A percentile compares a stretch with the other conserved stretches of the same genome.
Evolutionary conservation across 2,797 vertebrate species (phyloP).

Genomic region (Urosaurus nigricauda): DNA sequence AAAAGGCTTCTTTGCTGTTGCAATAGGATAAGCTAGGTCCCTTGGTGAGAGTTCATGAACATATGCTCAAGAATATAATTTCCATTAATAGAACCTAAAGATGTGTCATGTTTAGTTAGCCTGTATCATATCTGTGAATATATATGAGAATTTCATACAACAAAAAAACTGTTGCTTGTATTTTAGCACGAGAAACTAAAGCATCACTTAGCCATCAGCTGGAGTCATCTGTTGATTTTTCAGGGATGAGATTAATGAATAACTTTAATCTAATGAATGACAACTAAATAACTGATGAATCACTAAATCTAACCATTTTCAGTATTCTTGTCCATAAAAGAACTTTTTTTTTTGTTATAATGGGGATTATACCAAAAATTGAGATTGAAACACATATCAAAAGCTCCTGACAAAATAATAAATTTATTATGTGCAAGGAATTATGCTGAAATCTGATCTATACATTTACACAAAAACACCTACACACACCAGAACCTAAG

Average conservation of each 20-base stretch:
- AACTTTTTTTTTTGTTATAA: not conserved
- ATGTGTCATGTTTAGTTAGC: conserved; percentile 11
- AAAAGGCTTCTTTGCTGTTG: not conserved
- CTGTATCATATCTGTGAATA: conserved; percentile 20
- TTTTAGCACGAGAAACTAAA: not conserved
- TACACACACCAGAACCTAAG: not conserved
- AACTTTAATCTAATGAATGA: not conserved
- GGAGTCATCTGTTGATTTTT: not conserved
- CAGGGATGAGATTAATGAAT: not conserved
- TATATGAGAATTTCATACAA: conserved; percentile 12
- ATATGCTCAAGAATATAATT: conserved; percentile 28
- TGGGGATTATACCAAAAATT: not conserved
- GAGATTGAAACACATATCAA: not conserved
- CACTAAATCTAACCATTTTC: not conserved
- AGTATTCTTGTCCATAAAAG: not conserved
- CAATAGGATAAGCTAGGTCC: not conserved
- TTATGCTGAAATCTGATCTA: not conserved
- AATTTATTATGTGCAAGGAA: not conserved
- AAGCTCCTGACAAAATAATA: not conserved
- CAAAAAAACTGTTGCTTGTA: not conserved
- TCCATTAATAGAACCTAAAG: conserved; percentile 11
- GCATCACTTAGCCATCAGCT: not conserved
- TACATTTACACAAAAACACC: not conserved
- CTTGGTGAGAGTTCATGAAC: conserved; percentile 19
- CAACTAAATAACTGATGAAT: not conserved